Conservation (phyloP, 2,113 vertebrate species). For the Neogale vison region DNA sequence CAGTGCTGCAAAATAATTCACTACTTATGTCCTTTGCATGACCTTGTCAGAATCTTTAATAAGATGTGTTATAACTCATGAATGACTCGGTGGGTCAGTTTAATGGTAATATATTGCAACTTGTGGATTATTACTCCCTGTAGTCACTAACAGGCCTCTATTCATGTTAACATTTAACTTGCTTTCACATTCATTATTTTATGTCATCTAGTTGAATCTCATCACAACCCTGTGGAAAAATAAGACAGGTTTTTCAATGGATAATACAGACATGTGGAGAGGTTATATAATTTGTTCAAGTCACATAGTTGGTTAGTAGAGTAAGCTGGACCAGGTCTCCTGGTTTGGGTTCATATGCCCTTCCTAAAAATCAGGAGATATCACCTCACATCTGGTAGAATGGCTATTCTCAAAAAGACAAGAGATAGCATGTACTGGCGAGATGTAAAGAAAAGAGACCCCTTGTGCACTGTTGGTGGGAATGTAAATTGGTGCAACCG, state of each 20-base stretch:
- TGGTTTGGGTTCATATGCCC: neutral
- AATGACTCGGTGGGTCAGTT: neutral
- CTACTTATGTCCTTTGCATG: slow-evolving; percentile 13
- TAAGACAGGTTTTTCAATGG: neutral
- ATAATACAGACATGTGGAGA: neutral
- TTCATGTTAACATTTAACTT: slow-evolving; percentile 34
- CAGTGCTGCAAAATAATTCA: neutral
- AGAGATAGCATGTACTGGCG: neutral
- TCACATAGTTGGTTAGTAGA: neutral
- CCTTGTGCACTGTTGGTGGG: neutral
- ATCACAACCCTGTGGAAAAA: neutral
- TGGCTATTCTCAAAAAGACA: neutral
- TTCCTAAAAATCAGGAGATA: neutral
- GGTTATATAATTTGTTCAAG: neutral
- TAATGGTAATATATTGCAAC: slow-evolving; percentile 17
- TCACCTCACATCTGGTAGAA: neutral
- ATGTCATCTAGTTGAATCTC: neutral
- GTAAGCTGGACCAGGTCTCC: neutral
- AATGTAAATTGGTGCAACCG: neutral
- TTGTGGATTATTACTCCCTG: neutral
- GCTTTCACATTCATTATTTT: slow-evolving; percentile 34
- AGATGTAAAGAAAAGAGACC: neutral
- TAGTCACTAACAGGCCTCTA: neutral
- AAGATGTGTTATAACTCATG: neutral
- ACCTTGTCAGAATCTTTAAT: slow-evolving; percentile 28